Base-by-base conservation (phyloP, 2,113 vertebrate genomes). In the Grammomys surdaster region DNA sequence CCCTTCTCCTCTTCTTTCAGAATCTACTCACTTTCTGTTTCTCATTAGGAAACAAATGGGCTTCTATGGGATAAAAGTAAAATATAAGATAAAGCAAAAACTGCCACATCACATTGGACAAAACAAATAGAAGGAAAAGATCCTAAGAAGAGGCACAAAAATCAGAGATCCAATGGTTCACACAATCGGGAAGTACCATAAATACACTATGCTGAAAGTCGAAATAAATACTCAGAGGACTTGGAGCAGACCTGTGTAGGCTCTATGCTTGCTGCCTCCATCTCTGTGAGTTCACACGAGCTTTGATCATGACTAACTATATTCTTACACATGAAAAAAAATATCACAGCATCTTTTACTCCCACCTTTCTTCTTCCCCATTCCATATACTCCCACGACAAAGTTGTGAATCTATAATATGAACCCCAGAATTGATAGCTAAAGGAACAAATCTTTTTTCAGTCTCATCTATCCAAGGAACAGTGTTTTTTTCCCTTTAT, bases 391-490 rank as follows among this genome's bases (percentile, higher is more conserved):
- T 54, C 31, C 40, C 26, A 95, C 93, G 77, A 93, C 91, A 95
- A 96, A 95, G 63, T 69, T 96, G 9, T 93, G 67, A 72, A 81
- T 95, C 40, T 95, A 84, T 73, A 81, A 56, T 91, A 95, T 81
- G 43, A 97, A 94, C 58, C 17, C 40, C 28, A 84, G 9, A 93
- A 89, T 10, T 3, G 8, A 77, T 97, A 7, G 24, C 78, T 96
- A 98, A 98, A 88, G 93, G 96, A 96, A 91, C 87, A 88, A 89
- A 14, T n/a, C 89, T 95, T 65, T 93, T 82, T 76, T 96, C 89
- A 96, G 58, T 95, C 87, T 96, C 40, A 95, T 88, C 94, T 17
- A 76, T 84, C 43, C 95, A 92, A 90, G 89, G 84, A 96, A 95
- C 40, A 90, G 70, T 16, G 72, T 95, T 85, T 96, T 92, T 97